A percentile compares a stretch with the other conserved stretches of the same genome.
Evolutionary conservation across 2,113 vertebrate genomes (phyloP).

Genomic region (Balaeniceps rex): DNA sequence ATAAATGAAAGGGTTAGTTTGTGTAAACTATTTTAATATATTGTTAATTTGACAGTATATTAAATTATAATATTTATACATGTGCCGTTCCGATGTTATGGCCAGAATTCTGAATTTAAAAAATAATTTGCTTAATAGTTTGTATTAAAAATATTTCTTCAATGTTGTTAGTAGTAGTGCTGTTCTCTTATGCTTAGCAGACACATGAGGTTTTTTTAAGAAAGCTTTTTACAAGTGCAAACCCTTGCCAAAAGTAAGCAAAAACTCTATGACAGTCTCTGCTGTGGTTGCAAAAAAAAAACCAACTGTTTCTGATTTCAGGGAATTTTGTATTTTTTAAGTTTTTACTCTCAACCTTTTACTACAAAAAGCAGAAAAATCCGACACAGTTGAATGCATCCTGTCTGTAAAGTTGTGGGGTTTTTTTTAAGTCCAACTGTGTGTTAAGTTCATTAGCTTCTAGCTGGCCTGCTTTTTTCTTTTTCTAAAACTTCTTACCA

Average conservation of each 20-base stretch:
- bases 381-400: background rate
- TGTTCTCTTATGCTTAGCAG: background rate
- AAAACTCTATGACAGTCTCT: background rate
- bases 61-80: background rate
- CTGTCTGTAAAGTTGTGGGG: background rate
- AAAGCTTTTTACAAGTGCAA: background rate
- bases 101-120: background rate
- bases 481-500: background rate
- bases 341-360: background rate
- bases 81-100: background rate
- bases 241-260: background rate
- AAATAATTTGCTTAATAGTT: background rate
- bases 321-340: background rate
- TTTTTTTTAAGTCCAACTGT: background rate
- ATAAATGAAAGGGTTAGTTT: background rate
- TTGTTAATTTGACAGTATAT: background rate
- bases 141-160: background rate
- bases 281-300: background rate
- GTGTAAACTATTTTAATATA: background rate
- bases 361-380: background rate
- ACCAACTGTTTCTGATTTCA: background rate
- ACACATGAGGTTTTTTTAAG: background rate
- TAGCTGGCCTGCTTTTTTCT: background rate
- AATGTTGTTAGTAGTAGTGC: background rate
- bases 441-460: background rate